Evolutionary conservation across 2,113 vertebrate genomes (phyloP).

Genomic region (Cottus gobio): DNA sequence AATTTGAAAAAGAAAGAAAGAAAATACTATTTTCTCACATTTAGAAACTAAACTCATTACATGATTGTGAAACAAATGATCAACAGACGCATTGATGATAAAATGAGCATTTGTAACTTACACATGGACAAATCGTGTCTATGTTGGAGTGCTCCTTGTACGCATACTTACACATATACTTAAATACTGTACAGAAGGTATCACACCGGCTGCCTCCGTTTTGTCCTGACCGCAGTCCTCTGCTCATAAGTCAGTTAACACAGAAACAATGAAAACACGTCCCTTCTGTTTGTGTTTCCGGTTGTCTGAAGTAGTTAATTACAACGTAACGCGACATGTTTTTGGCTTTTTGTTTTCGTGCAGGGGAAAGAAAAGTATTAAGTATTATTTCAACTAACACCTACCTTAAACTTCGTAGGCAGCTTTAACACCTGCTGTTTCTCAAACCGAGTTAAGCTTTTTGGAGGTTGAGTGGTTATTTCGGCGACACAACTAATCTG

Average conservation of each 20-base stretch:
- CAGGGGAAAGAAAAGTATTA: not conserved
- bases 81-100: no score
- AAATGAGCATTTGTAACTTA: no score
- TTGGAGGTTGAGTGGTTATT: not conserved
- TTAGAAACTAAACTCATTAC: not conserved
- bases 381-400: slow-evolving; percentile 20
- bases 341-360: not conserved
- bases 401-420: slow-evolving; percentile 57
- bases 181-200: not conserved
- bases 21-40: not conserved
- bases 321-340: not conserved
- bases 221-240: not conserved
- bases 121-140: no score
- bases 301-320: slow-evolving; percentile 6
- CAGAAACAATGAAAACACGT: not conserved
- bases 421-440: slow-evolving; percentile 8
- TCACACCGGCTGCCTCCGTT: not conserved
- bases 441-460: not conserved
- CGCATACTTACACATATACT: no score
- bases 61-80: no score
- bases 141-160: no score
- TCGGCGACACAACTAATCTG: slow-evolving; percentile 39
- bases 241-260: not conserved
- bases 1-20: no score
- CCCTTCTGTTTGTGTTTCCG: not conserved